Base-by-base conservation (phyloP, 2,797 vertebrate species). In the Amblyopsis hoosieri region DNA sequence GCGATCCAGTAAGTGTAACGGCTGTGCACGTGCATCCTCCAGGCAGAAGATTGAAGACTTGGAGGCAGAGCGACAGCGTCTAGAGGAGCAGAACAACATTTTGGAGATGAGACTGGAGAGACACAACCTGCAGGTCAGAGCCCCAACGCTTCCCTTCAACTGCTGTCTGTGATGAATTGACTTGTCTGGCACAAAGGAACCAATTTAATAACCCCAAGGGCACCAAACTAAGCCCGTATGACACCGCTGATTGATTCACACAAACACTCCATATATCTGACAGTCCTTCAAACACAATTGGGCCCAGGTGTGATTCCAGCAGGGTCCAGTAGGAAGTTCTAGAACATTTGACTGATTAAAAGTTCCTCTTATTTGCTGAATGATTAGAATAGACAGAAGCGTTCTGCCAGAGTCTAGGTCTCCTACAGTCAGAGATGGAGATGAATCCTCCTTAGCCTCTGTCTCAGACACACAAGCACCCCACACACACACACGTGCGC, bases 41-140 rank as follows among this genome's bases (percentile, higher is more conserved):
- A 99, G 97, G 84, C 67, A 94, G 83, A 98, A 98, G 90, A 91
- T 99, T 17, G 97, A 99, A 81, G 96, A 98, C 76, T 83, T 99
- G 62, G 97, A 97, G 69, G 70, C 84, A 0, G 96, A 96, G 67
- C 93, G 96, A 23, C 91, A 94, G 49, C 91, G 76, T 13, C 81
- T 99, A 74, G 94, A 96, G 73, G 93, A 95, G 69, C 91, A 94
- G 74, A 99, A 97, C 68, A 93, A 84, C 72, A 61, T 76, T 15
- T 87, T 99, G 75, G 93, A 96, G 81, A 92, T 93, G 86, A 94
- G 94, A 79, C 90, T 98, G 81, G 96, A 98, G 86, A 93, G 93
- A 69, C 81, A 95, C 60, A 93, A 92, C 67, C 89, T 95, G 64
- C 95, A 96, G 96, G 97, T 98, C 87, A 71, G 85, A 51, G 60